A percentile compares a stretch with the other conserved stretches of the same genome.
phyloP scores from a whole-genome alignment of 2,113 vertebrate genomes.

The Picathartes gymnocephalus region DNA sequence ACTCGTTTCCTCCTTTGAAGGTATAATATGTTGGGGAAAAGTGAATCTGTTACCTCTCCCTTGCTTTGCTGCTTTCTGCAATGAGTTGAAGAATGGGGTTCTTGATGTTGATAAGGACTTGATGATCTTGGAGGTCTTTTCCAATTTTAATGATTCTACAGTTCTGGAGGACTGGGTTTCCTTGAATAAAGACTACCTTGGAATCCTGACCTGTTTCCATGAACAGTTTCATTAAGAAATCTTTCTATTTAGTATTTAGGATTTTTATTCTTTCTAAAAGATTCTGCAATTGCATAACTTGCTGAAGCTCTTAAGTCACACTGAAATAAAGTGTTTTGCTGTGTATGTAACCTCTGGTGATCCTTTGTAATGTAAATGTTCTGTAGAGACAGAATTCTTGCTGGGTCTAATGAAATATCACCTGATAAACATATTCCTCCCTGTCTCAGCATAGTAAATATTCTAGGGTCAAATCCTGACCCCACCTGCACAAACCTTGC shows the following conservation, averaged over 20 bases:
- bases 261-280: background rate
- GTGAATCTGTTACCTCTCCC: background rate
- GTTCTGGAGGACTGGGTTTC: background rate
- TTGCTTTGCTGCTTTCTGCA: background rate
- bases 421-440: background rate
- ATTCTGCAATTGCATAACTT: background rate
- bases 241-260: background rate
- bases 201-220: background rate
- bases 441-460: background rate
- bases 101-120: background rate
- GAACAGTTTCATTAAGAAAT: background rate
- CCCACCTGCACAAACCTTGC: background rate
- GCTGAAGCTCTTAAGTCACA: background rate
- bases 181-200: background rate
- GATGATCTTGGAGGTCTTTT: background rate
- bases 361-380: background rate
- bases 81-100: background rate
- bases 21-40: background rate
- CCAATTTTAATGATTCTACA: background rate
- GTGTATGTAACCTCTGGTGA: background rate
- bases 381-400: background rate
- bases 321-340: background rate
- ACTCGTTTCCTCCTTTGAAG: background rate
- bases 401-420: background rate
- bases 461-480: background rate